These are phyloP conservation scores for Leguminivora glycinivorella DNA, from an alignment of 1,140 invertebrate species.

Conservation along the genomic window DNA sequence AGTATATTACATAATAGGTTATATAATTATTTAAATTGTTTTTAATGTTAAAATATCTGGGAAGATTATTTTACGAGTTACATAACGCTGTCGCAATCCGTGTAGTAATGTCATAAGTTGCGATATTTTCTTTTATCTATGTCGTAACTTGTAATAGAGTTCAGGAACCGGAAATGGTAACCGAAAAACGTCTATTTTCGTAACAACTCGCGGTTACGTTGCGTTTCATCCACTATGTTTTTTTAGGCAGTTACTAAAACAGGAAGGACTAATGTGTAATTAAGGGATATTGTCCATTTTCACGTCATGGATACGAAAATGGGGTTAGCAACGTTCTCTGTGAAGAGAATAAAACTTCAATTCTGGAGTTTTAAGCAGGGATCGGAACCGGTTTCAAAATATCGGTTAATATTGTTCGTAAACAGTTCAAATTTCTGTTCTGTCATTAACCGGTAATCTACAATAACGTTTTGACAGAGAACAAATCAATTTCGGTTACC, in stretches of 20 bases:
- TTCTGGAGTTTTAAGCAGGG: too few species aligned
- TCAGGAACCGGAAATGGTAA: not conserved
- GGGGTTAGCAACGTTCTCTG: too few species aligned
- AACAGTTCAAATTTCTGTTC: too few species aligned
- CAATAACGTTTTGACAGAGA: too few species aligned
- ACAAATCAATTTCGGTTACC: too few species aligned
- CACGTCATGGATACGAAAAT: too few species aligned
- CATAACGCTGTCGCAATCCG: conserved; percentile 6
- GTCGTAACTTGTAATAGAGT: not conserved
- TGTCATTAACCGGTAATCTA: too few species aligned
- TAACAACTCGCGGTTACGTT: not conserved
- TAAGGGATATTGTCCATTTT: too few species aligned
- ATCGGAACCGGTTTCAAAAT: too few species aligned
- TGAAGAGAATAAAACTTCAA: too few species aligned
- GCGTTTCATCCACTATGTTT: not conserved
- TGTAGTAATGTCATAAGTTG: conserved; percentile 4
- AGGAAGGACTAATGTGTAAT: too few species aligned
- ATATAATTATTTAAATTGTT: not conserved
- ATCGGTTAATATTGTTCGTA: too few species aligned
- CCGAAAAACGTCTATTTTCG: conserved; percentile 12
- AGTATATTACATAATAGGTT: not conserved
- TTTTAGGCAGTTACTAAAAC: not conserved
- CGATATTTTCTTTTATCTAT: conserved; percentile 10
- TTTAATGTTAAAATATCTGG: not conserved
- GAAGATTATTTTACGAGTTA: not conserved